These are phyloP conservation scores for Spheniscus mendiculus DNA, from an alignment of 2,113 vertebrate species.

Conservation along the genomic window DNA sequence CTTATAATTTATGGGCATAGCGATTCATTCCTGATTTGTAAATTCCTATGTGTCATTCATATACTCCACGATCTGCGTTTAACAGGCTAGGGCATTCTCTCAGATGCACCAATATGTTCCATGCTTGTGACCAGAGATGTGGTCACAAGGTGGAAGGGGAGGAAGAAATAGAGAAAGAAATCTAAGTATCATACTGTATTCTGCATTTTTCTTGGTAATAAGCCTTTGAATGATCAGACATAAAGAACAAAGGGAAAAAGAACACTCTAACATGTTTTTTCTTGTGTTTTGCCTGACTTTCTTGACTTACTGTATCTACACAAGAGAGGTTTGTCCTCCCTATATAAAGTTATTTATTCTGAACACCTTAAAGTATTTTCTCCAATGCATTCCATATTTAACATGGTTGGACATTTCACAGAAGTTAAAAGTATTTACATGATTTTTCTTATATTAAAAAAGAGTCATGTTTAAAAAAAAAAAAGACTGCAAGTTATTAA, in stretches of 20 bases:
- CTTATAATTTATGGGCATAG: background rate
- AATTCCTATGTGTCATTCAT: background rate
- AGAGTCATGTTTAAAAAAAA: background rate
- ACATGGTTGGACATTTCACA: background rate
- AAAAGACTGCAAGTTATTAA: background rate
- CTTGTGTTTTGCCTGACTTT: background rate
- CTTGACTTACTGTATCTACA: background rate
- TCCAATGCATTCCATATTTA: background rate
- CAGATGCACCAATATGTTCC: background rate
- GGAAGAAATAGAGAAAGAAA: background rate
- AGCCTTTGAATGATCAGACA: background rate
- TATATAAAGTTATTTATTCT: background rate
- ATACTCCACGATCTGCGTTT: background rate
- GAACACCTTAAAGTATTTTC: background rate
- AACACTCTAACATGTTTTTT: background rate
- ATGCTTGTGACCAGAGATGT: background rate
- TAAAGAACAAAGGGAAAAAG: background rate
- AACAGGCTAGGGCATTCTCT: background rate
- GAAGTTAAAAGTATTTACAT: background rate
- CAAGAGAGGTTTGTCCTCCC: background rate
- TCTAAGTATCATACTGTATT: background rate
- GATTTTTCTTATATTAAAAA: background rate
- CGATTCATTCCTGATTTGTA: background rate
- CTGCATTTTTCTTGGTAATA: background rate
- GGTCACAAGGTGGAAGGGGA: background rate